Evolutionary conservation across 2,888 invertebrate genomes (phyloP), one percentile per base, ranked within the genome.

Genomic region (Eupeodes latifasciatus): DNA sequence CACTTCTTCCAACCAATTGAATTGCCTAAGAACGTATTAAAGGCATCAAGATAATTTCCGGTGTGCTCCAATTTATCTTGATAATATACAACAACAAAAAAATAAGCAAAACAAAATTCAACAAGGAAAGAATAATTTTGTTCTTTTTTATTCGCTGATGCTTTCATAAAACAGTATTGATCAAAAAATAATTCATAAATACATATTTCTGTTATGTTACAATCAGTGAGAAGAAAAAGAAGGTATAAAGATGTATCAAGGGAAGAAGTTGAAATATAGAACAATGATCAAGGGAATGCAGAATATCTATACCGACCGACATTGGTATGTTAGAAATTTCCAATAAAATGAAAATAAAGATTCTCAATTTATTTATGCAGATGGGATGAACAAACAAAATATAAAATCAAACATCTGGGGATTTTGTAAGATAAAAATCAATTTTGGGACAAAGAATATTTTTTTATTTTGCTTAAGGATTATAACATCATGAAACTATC

Each of bases 11-110:
- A 12, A 64, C 55, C 72, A 72, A 80, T 80, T 80, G 72, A 80
- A 80, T 80, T 64, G 55, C 27, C 64, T 57, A n/a, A 62, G 64
- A 80, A 80, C 19, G n/a, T 19, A 57, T 77, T 71, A 77, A 82
- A 82, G 71, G n/a, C 75, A 62, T 81, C 66, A 75, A 59, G 40
- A 44, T 55, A 64, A 81, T 76, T 67, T 81, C 81, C 81, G 75
- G 81, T 75, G 67, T 59, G 81, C 44, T 61, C 75, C 53, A 59
- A 74, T 67, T 59, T 61, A 67, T 75, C 66, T 78, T 67, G 59
- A 78, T 78, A 49, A 59, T 49, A 61, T 59, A 47, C 34, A 44
- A 27, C 27, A 27, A 27, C 27, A 27, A 27, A 71, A 51, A 47
- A 11, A 55, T 16, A 19, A 11, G 27, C 19, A 57, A 40, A 40